A percentile compares a stretch with the other conserved stretches of the same genome.
Conservation (phyloP, 2,797 vertebrate species). For the Pipistrellus pygmaeus region DNA sequence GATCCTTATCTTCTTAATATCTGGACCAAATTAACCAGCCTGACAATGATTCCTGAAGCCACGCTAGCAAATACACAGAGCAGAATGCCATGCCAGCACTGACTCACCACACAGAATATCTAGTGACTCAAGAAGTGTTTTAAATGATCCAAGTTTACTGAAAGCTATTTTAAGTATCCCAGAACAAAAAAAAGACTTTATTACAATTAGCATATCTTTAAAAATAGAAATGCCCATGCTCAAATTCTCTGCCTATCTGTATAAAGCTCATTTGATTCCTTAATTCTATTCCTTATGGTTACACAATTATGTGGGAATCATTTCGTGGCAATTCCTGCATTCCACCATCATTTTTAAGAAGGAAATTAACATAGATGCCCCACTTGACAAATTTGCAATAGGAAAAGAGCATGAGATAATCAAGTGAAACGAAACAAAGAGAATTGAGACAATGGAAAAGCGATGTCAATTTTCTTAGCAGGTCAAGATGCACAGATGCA, state of each 20-base stretch:
- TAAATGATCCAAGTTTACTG: constrained; percentile 19
- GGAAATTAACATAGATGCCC: neutral
- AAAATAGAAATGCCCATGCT: constrained; percentile 41
- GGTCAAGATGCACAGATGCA: neutral
- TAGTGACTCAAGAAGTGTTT: constrained; percentile 22
- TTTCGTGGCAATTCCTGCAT: neutral
- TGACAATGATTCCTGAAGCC: neutral
- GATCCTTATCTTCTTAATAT: constrained; percentile 19
- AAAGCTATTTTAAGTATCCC: constrained; percentile 52
- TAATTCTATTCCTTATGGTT: neutral
- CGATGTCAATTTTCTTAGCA: neutral
- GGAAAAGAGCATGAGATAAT: neutral
- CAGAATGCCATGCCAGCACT: neutral
- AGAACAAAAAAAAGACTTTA: constrained; percentile 38
- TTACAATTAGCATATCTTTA: constrained; percentile 65
- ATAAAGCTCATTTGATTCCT: constrained; percentile 26
- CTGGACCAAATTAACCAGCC: neutral
- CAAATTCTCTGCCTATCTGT: constrained; percentile 52
- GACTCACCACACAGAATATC: constrained; percentile 25
- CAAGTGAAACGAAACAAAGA: neutral
- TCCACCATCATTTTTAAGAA: neutral
- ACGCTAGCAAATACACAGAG: neutral
- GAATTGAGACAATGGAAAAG: neutral
- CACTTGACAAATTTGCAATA: neutral
- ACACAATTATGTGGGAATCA: constrained; percentile 43